phyloP scores from a whole-genome alignment of 1,140 invertebrate genomes.

The Drosophila erecta region DNA sequence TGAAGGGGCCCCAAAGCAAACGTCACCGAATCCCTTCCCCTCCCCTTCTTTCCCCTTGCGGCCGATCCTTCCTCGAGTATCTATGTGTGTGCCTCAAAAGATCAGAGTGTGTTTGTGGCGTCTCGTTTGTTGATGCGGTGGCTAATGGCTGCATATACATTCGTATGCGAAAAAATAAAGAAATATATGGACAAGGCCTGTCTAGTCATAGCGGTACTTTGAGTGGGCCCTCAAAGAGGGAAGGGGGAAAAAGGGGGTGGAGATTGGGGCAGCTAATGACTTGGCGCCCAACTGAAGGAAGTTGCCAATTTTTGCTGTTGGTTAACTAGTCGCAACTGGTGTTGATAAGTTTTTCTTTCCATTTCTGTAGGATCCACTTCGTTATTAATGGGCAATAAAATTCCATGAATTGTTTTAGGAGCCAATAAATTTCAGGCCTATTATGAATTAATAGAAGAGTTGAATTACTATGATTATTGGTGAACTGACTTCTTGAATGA shows the following conservation, averaged over 20 bases:
- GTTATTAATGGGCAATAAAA: constrained; percentile 7
- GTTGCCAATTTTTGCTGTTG: constrained; percentile 66
- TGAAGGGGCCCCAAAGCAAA: constrained; percentile 72
- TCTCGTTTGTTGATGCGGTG: constrained; percentile 57
- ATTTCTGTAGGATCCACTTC: background rate
- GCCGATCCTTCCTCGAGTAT: constrained; percentile 26
- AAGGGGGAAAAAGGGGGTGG: background rate
- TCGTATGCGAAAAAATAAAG: constrained; percentile 13
- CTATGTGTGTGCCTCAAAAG: constrained; percentile 34
- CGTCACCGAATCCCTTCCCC: constrained; percentile 53
- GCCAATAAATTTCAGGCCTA: background rate
- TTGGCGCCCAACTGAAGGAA: constrained; percentile 73
- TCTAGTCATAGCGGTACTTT: constrained; percentile 76
- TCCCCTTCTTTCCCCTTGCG: constrained; percentile 12
- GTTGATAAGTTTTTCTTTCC: constrained; percentile 42
- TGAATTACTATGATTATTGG: no score
- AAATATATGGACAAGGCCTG: constrained; percentile 45
- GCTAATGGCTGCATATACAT: constrained; percentile 57
- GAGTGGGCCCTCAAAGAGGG: constrained; percentile 51
- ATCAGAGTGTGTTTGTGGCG: constrained; percentile 49
- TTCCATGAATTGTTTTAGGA: background rate
- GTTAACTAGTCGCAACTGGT: constrained; percentile 42
- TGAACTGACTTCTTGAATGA: no score
- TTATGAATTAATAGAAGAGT: background rate
- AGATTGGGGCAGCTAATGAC: constrained; percentile 68